Evolutionary conservation across 1,140 invertebrate genomes (phyloP), one percentile per base, ranked within the genome.

Genomic region (Gryllus bimaculatus): DNA sequence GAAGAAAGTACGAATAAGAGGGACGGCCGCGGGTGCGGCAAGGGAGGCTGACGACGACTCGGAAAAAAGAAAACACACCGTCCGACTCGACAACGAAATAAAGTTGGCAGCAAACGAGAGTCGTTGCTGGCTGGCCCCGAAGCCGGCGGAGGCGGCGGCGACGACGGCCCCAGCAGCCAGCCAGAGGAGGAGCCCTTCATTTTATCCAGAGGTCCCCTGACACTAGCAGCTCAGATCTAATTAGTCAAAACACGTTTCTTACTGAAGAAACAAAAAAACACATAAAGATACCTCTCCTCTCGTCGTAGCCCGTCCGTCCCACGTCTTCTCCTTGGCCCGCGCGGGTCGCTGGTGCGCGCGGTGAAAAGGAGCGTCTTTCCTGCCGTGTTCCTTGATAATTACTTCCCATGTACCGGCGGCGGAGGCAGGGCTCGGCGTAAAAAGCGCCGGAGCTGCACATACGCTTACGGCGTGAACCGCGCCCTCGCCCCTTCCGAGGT

Each of bases 201-300:
- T 66, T 66, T 66, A 66, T 18, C 54, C 54, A 18, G 18, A 66
- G 54, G 54, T 66, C 54, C 54, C 54, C 54, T 66, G 54, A 66
- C 54, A 66, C 54, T 66, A 66, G 54, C 54, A 66, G 54, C 54
- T 66, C 54, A 18, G 54, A 66, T 66, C 54, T 66, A 66, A 66
- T 66, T 66, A 66, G 54, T 66, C 54, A 66, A 66, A 66, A 66
- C 54, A 66, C 54, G 18, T 66, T 66, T 66, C 54, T 66, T 66
- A 18, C 54, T 66, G 54, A 66, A 66, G 54, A 66, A 18, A 66
- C 10, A 66, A 66, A 66, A 54, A 66, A 13, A 66, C 18, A 66
- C 1, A 66, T 66, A 66, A 66, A 66, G 54, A 66, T 66, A 66
- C 54, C 54, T 66, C 54, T 66, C 54, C 54, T 66, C 10, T 13